Evolutionary conservation across 2,113 vertebrate species (phyloP).

Genomic region (Girardinichthys multiradiatus): DNA sequence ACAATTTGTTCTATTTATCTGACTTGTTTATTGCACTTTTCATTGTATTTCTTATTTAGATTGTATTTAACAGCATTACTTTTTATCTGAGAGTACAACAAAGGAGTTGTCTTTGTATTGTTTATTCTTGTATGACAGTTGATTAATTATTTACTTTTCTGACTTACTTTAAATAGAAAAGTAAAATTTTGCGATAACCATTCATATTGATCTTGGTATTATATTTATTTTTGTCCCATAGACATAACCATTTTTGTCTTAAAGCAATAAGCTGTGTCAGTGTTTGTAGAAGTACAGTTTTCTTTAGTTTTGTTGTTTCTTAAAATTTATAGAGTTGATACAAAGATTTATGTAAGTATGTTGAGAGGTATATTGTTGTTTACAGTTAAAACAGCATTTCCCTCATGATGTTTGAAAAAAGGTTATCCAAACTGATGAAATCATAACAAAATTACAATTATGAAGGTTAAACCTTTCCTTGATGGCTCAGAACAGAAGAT

Average conservation of each 20-base stretch:
- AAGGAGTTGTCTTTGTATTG: background rate
- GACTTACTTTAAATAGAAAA: constrained; percentile 1
- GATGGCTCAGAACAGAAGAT: background rate
- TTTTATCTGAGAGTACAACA: background rate
- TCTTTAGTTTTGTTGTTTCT: background rate
- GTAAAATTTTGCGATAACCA: background rate
- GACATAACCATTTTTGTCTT: background rate
- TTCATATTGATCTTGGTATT: background rate
- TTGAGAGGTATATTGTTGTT: no score
- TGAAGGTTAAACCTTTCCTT: background rate
- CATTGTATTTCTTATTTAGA: background rate
- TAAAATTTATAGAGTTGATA: background rate
- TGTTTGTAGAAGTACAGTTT: background rate
- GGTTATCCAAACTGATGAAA: no score
- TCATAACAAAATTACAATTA: no score
- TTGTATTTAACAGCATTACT: background rate
- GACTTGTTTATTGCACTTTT: background rate
- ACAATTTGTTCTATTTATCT: background rate
- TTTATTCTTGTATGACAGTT: background rate
- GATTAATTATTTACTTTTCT: background rate
- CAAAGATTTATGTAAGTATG: no score
- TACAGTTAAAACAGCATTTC: no score
- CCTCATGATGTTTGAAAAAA: no score
- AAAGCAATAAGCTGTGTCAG: background rate
- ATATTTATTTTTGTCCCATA: background rate